Evolutionary conservation across 2,888 invertebrate genomes (phyloP).

Genomic region (Cosmopolites sordidus): DNA sequence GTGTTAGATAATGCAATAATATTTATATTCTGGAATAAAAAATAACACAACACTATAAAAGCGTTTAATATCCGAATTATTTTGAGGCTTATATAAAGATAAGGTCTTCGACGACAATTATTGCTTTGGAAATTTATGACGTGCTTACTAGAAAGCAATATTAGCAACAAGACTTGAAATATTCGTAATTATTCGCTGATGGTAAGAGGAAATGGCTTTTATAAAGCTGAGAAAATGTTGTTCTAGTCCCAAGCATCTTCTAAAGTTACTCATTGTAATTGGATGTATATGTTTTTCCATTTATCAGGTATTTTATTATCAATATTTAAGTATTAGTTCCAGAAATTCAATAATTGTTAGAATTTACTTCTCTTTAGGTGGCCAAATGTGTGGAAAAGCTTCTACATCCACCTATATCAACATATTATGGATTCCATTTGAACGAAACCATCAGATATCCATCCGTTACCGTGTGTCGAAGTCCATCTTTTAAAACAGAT

Average conservation of each 20-base stretch:
- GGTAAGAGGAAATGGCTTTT: conserved; percentile 25
- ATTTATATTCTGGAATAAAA: too few relatives aligned
- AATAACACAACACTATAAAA: too few relatives aligned
- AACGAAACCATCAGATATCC: conserved; percentile 65
- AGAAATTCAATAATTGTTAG: background rate
- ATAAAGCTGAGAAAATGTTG: conserved; percentile 44
- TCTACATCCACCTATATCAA: conserved; percentile 60
- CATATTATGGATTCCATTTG: conserved; percentile 62
- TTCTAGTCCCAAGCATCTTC: conserved; percentile 53
- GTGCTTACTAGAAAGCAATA: background rate
- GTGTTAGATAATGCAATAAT: too few relatives aligned
- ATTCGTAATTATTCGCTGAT: background rate
- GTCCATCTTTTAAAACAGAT: conserved; percentile 60
- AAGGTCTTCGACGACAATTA: background rate
- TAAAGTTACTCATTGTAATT: conserved; percentile 55
- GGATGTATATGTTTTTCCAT: conserved; percentile 55
- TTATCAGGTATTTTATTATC: conserved; percentile 60
- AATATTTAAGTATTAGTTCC: too few relatives aligned
- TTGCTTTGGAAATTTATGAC: background rate
- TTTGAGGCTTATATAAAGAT: background rate
- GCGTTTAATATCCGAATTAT: background rate
- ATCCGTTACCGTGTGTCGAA: conserved; percentile 64
- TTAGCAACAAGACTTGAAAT: background rate
- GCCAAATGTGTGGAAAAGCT: conserved; percentile 58
- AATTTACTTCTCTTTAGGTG: conserved; percentile 48